Conservation (phyloP, 2,888 invertebrate species). For the Ochropleura leucogaster region DNA sequence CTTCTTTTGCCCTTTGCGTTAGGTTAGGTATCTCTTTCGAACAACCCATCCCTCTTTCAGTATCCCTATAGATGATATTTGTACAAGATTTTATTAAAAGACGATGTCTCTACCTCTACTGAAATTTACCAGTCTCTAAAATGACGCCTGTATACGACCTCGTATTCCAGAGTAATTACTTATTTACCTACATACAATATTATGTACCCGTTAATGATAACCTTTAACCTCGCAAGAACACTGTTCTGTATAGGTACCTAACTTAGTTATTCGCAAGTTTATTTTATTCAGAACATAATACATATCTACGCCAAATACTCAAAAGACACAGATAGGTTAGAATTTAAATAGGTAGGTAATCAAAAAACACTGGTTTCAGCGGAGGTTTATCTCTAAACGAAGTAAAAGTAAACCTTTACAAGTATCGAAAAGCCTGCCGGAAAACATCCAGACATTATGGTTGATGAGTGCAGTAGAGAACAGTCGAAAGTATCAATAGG, state of each 20-base stretch:
- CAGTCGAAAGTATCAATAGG: too few species aligned
- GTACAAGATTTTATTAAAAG: background rate
- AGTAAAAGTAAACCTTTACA: background rate
- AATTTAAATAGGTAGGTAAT: background rate
- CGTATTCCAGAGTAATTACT: slow-evolving; percentile 1
- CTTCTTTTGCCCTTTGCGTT: too few species aligned
- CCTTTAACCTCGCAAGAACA: slow-evolving; percentile 38
- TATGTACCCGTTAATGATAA: slow-evolving; percentile 28
- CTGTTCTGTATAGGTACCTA: slow-evolving; percentile 7
- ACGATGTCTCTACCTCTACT: background rate
- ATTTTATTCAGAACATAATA: slow-evolving; percentile 15
- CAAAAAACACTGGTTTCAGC: background rate
- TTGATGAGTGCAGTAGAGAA: background rate
- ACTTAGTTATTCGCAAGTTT: slow-evolving; percentile 2
- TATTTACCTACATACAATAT: slow-evolving; percentile 5
- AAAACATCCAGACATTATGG: background rate
- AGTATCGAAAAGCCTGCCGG: background rate
- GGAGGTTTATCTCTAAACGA: background rate
- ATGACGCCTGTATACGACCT: background rate
- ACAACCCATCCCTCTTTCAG: too few species aligned
- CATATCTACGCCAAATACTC: background rate
- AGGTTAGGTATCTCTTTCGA: too few species aligned
- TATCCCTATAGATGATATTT: too few species aligned
- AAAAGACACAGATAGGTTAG: background rate
- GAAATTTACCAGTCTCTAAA: slow-evolving; percentile 3